phyloP scores from a whole-genome alignment of 1,140 invertebrate genomes.

The Tetramorium alpestre region DNA sequence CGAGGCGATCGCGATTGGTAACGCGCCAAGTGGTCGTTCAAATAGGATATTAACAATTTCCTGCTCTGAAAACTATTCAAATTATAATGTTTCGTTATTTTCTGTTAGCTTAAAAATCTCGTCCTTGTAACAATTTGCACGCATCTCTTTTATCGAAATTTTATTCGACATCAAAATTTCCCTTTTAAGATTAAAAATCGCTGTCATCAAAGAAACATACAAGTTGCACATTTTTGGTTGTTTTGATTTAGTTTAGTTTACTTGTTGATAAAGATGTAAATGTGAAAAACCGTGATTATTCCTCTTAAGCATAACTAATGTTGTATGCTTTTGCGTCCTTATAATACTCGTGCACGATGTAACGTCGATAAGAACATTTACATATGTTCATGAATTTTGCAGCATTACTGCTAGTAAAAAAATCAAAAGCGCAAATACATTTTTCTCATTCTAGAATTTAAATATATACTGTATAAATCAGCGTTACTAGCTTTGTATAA shows the following conservation, averaged over 20 bases:
- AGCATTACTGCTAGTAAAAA: not conserved
- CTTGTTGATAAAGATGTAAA: not conserved
- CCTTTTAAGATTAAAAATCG: not conserved
- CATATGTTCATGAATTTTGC: not conserved
- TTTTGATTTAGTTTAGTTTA: not conserved
- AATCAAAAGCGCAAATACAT: conserved; percentile 1
- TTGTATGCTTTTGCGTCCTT: conserved; percentile 17
- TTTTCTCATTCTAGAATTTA: not conserved
- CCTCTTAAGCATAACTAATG: not conserved
- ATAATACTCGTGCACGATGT: conserved; percentile 17
- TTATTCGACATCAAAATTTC: not conserved
- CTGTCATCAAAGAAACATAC: not conserved
- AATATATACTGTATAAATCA: conserved; percentile 7
- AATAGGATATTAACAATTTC: not conserved
- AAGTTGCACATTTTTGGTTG: not conserved
- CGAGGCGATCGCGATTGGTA: conserved; percentile 8
- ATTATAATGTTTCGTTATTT: not conserved
- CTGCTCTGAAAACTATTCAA: not conserved
- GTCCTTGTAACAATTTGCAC: not conserved
- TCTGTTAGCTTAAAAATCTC: not conserved
- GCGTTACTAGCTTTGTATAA: conserved; percentile 21
- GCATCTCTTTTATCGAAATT: conserved; percentile 4
- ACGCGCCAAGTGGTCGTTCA: not conserved
- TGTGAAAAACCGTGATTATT: not conserved
- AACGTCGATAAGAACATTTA: conserved; percentile 22